Percentiles rank a stretch among this genome's conserved stretches.
Conservation (phyloP, 1,140 invertebrate species). For the Oryzaephilus surinamensis region DNA sequence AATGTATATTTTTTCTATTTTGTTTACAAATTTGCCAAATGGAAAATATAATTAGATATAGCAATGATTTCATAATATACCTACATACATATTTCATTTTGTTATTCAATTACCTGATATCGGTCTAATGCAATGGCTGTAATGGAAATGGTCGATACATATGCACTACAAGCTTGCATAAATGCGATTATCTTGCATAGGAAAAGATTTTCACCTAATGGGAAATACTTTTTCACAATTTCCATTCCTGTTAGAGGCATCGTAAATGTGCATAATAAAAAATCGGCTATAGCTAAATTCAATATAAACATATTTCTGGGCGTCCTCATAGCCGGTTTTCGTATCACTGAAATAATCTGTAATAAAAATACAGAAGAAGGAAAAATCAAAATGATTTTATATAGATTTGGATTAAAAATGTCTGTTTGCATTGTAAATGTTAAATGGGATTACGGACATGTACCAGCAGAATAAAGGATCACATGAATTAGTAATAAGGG, state of each 20-base stretch:
- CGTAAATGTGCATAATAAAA: slow-evolving; percentile 72
- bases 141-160: slow-evolving; percentile 82
- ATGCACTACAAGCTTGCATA: slow-evolving; percentile 76
- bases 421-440: no score
- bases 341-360: slow-evolving; percentile 44
- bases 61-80: no score
- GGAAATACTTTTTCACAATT: slow-evolving; percentile 66
- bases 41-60: no score
- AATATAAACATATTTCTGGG: slow-evolving; percentile 82
- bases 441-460: no score
- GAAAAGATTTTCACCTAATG: slow-evolving; percentile 50
- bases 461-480: no score
- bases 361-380: no score
- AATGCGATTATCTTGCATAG: slow-evolving; percentile 72
- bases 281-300: slow-evolving; percentile 79
- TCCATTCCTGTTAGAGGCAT: slow-evolving; percentile 78
- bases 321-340: slow-evolving; percentile 74
- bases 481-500: no score
- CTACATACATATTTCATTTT: background rate
- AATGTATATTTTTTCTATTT: no score
- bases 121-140: slow-evolving; percentile 79
- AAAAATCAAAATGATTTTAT: no score
- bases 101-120: slow-evolving; percentile 48
- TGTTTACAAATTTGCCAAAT: no score
- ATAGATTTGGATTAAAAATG: no score